phyloP scores from a whole-genome alignment of 2,797 vertebrate species.

The Euthynnus affinis region DNA sequence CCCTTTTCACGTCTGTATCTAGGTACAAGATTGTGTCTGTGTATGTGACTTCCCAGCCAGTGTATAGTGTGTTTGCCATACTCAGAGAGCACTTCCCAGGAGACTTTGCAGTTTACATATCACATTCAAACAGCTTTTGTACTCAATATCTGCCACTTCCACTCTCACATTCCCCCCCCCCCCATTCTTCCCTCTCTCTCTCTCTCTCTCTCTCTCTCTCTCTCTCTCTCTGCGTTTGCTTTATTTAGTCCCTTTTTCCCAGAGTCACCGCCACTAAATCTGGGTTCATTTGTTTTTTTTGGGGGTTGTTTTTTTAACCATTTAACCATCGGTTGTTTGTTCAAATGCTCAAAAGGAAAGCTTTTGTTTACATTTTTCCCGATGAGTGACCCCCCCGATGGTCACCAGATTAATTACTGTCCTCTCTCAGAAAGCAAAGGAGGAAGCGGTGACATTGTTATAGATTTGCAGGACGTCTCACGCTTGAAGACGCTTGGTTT shows the following conservation, averaged over 20 bases:
- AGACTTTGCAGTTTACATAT: conserved; percentile 81
- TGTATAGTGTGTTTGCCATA: conserved; percentile 55
- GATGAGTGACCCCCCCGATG: conserved; percentile 68
- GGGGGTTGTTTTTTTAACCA: too few species aligned
- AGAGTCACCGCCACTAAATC: conserved; percentile 29
- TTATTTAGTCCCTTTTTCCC: conserved; percentile 41
- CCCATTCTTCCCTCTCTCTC: conserved; percentile 32
- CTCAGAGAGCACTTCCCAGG: conserved; percentile 72
- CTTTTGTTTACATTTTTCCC: conserved; percentile 4
- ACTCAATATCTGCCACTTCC: conserved; percentile 72
- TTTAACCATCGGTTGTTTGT: conserved; percentile 8
- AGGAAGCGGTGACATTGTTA: not conserved
- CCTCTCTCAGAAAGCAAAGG: conserved; percentile 8
- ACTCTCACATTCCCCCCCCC: conserved; percentile 44
- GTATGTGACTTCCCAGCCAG: conserved; percentile 58
- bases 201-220: too few species aligned
- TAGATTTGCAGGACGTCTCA: not conserved
- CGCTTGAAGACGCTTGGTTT: not conserved
- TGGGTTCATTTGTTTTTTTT: conserved; percentile 27
- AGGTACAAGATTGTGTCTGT: conserved; percentile 58
- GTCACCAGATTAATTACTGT: conserved; percentile 26
- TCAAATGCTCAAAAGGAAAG: conserved; percentile 19
- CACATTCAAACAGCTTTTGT: conserved; percentile 80
- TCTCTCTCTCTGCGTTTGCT: conserved; percentile 24
- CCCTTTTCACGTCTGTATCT: conserved; percentile 66